Evolutionary conservation across 2,797 vertebrate species (phyloP).

Genomic region (Ptychadena robeensis): DNA sequence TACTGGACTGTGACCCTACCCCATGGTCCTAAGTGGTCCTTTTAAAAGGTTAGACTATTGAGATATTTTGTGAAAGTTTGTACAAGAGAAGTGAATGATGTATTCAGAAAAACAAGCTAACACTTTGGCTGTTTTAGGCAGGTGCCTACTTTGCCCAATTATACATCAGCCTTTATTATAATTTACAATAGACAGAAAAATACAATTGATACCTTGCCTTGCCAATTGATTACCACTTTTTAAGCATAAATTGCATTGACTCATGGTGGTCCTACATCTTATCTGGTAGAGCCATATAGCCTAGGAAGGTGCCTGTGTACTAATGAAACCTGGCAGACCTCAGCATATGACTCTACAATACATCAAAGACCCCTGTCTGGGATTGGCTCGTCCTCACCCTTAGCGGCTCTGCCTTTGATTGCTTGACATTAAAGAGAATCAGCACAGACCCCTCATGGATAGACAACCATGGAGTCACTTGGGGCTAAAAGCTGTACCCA

Average conservation of each 20-base stretch:
- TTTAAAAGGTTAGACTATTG: too few relatives aligned
- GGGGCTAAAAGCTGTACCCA: background rate
- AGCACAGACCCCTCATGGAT: slow-evolving; percentile 5
- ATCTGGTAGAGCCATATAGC: slow-evolving; percentile 26
- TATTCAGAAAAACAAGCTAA: too few relatives aligned
- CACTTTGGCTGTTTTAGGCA: too few relatives aligned
- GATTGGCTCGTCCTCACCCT: slow-evolving; percentile 7
- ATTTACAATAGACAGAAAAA: too few relatives aligned
- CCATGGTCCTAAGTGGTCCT: too few relatives aligned
- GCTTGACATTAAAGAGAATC: slow-evolving; percentile 26
- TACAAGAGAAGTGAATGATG: too few relatives aligned
- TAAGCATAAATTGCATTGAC: background rate
- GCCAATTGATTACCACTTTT: too few relatives aligned
- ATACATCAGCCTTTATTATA: too few relatives aligned
- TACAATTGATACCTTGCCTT: too few relatives aligned
- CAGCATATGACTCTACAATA: slow-evolving; percentile 29
- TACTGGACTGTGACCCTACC: too few relatives aligned
- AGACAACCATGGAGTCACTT: slow-evolving; percentile 17
- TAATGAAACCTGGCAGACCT: slow-evolving; percentile 38
- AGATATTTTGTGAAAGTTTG: too few relatives aligned
- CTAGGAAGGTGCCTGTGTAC: slow-evolving; percentile 22
- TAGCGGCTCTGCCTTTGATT: slow-evolving; percentile 35
- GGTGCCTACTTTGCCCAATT: too few relatives aligned
- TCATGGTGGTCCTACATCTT: background rate
- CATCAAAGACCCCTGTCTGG: slow-evolving; percentile 41